phyloP scores from a whole-genome alignment of 2,797 vertebrate species.

The Enteromius trimaculatus region DNA sequence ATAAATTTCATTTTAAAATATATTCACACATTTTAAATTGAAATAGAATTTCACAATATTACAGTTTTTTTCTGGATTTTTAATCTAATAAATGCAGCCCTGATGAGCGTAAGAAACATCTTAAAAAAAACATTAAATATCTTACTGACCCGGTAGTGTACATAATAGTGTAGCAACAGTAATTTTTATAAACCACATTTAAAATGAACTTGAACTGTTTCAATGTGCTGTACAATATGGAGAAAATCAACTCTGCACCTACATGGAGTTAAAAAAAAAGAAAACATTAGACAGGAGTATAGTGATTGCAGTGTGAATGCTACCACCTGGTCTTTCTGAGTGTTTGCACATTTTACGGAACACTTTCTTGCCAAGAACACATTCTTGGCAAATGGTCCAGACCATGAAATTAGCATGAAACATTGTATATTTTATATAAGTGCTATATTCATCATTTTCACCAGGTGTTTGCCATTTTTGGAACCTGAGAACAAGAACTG shows the following conservation, averaged over 20 bases:
- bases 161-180: too few relatives aligned
- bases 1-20: too few relatives aligned
- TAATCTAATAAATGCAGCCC: too few relatives aligned
- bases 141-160: too few relatives aligned
- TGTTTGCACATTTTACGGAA: neutral
- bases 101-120: too few relatives aligned
- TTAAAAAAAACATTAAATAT: too few relatives aligned
- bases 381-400: neutral
- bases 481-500: neutral
- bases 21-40: too few relatives aligned
- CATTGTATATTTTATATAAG: neutral
- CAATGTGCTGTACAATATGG: neutral
- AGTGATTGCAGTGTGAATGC: slow-evolving; percentile 21
- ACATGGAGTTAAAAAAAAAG: neutral
- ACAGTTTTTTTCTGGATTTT: too few relatives aligned
- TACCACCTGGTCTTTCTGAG: slow-evolving; percentile 23
- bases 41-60: too few relatives aligned
- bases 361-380: neutral
- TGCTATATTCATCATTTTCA: neutral
- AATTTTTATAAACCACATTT: neutral
- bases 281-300: neutral
- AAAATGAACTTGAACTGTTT: neutral
- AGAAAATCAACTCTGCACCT: neutral
- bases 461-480: neutral
- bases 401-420: neutral